Conservation (phyloP, 2,888 invertebrate species). For the Drosophila seclusa region DNA sequence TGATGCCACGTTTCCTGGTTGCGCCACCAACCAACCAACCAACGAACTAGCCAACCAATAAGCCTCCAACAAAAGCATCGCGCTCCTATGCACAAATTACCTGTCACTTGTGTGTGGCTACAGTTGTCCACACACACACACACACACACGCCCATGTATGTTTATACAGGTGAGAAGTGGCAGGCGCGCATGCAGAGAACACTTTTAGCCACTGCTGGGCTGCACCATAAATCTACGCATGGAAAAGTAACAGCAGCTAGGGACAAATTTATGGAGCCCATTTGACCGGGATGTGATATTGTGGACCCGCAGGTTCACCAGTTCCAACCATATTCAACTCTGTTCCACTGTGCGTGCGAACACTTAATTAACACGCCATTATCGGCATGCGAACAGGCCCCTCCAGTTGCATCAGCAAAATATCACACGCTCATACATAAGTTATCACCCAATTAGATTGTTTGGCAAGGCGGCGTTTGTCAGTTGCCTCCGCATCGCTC, state of each 20-base stretch:
- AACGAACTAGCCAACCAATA: not conserved
- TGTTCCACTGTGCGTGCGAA: constrained; percentile 67
- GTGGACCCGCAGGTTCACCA: constrained; percentile 7
- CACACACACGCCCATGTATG: not conserved
- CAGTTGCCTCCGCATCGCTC: constrained; percentile 4
- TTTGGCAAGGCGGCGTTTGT: constrained; percentile 2
- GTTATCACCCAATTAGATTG: constrained; percentile 53
- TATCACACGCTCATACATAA: constrained; percentile 1
- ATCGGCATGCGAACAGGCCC: constrained; percentile 40
- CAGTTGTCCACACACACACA: constrained; percentile 14
- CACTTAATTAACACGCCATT: constrained; percentile 72
- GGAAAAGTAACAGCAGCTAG: constrained; percentile 1
- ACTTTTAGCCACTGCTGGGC: constrained; percentile 45
- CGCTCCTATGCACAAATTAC: constrained; percentile 74
- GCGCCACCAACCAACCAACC: not conserved
- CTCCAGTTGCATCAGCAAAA: constrained; percentile 15
- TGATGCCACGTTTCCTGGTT: not conserved
- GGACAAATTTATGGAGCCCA: constrained; percentile 56
- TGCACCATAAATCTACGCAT: constrained; percentile 58
- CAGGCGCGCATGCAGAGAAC: constrained; percentile 7
- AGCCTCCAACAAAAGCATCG: constrained; percentile 11
- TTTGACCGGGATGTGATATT: constrained; percentile 34
- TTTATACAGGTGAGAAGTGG: constrained; percentile 33
- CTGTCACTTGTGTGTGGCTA: constrained; percentile 70
- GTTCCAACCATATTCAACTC: constrained; percentile 17